Conservation (phyloP, 2,113 vertebrate species). For the Ptilonorhynchus violaceus region DNA sequence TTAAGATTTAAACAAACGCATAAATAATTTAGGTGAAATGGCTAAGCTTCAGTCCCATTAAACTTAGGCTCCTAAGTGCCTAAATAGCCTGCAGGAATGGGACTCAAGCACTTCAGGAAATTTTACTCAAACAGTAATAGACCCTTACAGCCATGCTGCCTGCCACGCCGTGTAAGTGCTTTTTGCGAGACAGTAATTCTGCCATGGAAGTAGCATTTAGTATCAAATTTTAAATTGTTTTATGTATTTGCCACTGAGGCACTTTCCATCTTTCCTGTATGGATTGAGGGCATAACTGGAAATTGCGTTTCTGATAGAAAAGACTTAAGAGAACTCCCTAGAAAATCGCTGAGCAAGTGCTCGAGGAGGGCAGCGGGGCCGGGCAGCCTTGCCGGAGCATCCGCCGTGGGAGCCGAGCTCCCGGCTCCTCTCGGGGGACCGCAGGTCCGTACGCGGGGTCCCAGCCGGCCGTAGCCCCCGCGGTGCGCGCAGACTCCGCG, state of each 20-base stretch:
- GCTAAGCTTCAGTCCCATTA: background rate
- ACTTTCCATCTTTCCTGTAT: background rate
- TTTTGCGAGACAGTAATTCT: background rate
- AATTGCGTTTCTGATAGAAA: background rate
- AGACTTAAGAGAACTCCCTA: background rate
- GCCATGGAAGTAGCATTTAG: background rate
- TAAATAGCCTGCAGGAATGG: slow-evolving; percentile 12
- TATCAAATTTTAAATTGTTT: background rate
- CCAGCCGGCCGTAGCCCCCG: background rate
- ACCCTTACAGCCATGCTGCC: background rate
- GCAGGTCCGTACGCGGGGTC: background rate
- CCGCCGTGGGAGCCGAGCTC: background rate
- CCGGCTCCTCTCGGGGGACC: background rate
- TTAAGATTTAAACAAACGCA: background rate
- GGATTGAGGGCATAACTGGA: background rate
- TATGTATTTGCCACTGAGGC: background rate
- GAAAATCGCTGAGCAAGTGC: background rate
- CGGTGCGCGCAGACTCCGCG: background rate
- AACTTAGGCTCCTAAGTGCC: slow-evolving; percentile 10
- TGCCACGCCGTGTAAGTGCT: background rate
- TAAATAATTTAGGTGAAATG: background rate
- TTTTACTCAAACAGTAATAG: background rate
- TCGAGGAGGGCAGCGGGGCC: background rate
- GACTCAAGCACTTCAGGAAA: background rate
- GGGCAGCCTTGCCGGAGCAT: background rate